Conservation (phyloP, 2,113 vertebrate genomes). For the Gymnobelideus leadbeateri region DNA sequence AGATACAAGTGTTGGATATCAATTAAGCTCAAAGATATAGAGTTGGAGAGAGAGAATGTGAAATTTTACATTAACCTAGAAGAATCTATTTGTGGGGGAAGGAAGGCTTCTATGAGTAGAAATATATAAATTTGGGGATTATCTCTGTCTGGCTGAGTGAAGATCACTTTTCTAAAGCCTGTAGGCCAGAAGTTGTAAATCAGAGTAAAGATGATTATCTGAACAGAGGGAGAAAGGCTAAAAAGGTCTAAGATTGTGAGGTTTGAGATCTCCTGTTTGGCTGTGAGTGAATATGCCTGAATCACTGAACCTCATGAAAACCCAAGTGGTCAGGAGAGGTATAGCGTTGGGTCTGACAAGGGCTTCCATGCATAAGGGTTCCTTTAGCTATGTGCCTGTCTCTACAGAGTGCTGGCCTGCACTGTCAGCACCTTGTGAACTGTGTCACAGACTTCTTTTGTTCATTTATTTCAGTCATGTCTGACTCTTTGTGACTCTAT, state of each 20-base stretch:
- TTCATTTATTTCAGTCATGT: neutral
- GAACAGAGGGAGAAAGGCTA: slow-evolving; percentile 51
- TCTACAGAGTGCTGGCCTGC: neutral
- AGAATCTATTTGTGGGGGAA: neutral
- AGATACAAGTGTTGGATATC: slow-evolving; percentile 57
- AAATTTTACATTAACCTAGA: neutral
- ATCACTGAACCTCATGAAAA: slow-evolving; percentile 9
- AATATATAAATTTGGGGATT: slow-evolving; percentile 50
- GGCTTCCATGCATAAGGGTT: neutral
- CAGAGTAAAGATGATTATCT: slow-evolving; percentile 53
- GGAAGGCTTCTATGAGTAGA: neutral
- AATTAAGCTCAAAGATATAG: slow-evolving; percentile 43
- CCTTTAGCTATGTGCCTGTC: neutral
- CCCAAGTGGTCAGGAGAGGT: neutral
- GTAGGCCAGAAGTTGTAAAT: slow-evolving; percentile 46
- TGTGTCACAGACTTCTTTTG: neutral
- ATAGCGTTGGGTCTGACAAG: neutral
- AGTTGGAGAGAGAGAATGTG: slow-evolving; percentile 8
- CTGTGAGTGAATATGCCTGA: neutral
- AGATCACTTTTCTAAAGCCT: slow-evolving; percentile 56
- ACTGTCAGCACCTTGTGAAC: neutral
- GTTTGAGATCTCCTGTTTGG: slow-evolving; percentile 8
- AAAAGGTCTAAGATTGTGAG: slow-evolving; percentile 46
- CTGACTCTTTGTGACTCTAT: neutral
- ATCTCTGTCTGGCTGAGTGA: slow-evolving; percentile 58